phyloP scores from a whole-genome alignment of 2,888 invertebrate genomes.

The Neria commutata region DNA sequence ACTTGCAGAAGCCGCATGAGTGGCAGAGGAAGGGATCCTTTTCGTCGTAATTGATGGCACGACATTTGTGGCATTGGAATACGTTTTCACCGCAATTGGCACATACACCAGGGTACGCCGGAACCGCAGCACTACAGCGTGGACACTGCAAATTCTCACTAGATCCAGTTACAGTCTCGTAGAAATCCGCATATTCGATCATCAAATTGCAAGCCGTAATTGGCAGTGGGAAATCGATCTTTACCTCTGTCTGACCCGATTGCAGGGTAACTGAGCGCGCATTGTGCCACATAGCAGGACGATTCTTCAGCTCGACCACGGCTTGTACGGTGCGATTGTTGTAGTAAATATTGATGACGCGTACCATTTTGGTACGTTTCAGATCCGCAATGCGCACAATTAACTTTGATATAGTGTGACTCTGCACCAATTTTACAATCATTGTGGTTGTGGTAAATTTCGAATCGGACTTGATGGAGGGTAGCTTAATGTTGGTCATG shows the following conservation, averaged over 20 bases:
- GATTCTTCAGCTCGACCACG: slow-evolving; percentile 96
- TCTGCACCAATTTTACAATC: slow-evolving; percentile 93
- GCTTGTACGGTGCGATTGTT: slow-evolving; percentile 96
- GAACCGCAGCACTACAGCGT: slow-evolving; percentile 94
- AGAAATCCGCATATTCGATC: slow-evolving; percentile 98
- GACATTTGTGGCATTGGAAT: slow-evolving; percentile 98
- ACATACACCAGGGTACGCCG: slow-evolving; percentile 97
- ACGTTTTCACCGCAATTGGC: slow-evolving; percentile 88
- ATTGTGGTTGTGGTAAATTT: slow-evolving; percentile 98
- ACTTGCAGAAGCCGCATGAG: slow-evolving; percentile 98
- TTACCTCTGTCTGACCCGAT: slow-evolving; percentile 93
- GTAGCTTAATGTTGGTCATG: slow-evolving; percentile 87
- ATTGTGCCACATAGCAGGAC: slow-evolving; percentile 96
- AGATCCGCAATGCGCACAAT: slow-evolving; percentile 92
- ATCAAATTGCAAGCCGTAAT: slow-evolving; percentile 97
- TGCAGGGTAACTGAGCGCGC: slow-evolving; percentile 90
- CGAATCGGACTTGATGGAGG: slow-evolving; percentile 93
- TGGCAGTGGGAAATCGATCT: slow-evolving; percentile 95
- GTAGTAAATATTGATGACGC: slow-evolving; percentile 94
- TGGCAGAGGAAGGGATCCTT: slow-evolving; percentile 99
- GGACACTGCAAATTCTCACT: slow-evolving; percentile 95
- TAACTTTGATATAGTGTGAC: slow-evolving; percentile 94
- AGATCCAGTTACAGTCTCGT: slow-evolving; percentile 88
- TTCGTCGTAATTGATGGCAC: slow-evolving; percentile 98
- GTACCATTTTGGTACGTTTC: slow-evolving; percentile 96